Percentiles rank a stretch among this genome's conserved stretches.
phyloP scores from a whole-genome alignment of 1,140 invertebrate genomes.

The Euborellia annulipes region DNA sequence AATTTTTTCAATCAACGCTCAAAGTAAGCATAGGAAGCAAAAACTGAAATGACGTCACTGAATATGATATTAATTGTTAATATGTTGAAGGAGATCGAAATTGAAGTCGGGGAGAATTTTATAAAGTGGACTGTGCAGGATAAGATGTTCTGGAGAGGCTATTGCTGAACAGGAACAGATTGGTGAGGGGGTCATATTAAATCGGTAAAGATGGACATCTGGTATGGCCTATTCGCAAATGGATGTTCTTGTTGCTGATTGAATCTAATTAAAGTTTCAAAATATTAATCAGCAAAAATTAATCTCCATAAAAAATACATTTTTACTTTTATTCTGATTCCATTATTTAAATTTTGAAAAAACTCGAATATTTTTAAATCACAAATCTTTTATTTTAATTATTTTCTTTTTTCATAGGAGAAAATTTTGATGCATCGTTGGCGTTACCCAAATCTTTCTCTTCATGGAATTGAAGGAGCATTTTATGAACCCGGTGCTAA shows the following conservation, averaged over 20 bases:
- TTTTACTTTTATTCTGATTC: constrained; percentile 1
- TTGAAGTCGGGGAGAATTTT: no score
- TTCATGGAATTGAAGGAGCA: constrained; percentile 89
- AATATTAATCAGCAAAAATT: background rate
- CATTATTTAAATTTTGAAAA: background rate
- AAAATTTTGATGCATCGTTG: constrained; percentile 76
- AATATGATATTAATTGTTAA: no score
- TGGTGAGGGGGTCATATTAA: no score
- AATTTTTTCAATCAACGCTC: no score
- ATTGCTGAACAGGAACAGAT: no score
- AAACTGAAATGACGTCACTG: no score
- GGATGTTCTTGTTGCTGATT: background rate
- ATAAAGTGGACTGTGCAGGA: no score
- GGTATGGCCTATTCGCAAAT: no score
- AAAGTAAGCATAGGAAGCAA: no score
- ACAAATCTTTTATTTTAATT: background rate
- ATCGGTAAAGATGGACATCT: no score
- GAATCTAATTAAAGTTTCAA: background rate
- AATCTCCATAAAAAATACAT: background rate
- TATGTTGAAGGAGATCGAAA: no score
- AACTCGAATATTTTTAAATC: background rate
- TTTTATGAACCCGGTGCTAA: constrained; percentile 84
- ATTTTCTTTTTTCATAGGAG: constrained; percentile 25
- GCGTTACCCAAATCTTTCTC: constrained; percentile 75
- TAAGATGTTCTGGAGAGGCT: no score